phyloP scores from a whole-genome alignment of 2,888 invertebrate genomes.

The Apodemia hepburni region DNA sequence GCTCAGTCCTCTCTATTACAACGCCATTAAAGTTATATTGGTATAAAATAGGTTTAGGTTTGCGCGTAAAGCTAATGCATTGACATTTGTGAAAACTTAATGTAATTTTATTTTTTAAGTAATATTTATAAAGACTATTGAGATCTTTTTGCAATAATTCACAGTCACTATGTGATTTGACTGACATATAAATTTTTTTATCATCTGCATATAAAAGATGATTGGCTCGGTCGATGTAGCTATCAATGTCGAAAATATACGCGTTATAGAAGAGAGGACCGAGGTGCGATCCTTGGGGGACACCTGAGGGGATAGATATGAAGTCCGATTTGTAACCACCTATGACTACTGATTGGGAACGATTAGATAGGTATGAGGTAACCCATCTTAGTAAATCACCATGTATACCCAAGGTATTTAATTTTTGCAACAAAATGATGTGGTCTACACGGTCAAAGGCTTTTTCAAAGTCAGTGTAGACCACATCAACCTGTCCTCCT shows the following conservation, averaged over 20 bases:
- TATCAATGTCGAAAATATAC: not conserved
- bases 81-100: too few species aligned
- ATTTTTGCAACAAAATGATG: not conserved
- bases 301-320: not conserved
- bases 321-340: not conserved
- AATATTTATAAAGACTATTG: not conserved
- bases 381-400: constrained; percentile 3
- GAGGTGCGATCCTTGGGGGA: not conserved
- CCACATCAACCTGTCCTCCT: not conserved
- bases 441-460: constrained; percentile 4
- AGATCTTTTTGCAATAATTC: not conserved
- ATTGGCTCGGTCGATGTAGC: not conserved
- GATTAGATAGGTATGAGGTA: not conserved
- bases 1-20: too few species aligned
- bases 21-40: not conserved
- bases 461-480: constrained; percentile 2
- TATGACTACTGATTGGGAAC: not conserved
- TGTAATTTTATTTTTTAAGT: not conserved
- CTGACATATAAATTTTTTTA: not conserved
- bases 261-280: not conserved
- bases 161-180: not conserved
- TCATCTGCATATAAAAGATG: not conserved
- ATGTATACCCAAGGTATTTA: not conserved
- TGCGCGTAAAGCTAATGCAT: not conserved
- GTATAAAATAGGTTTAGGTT: not conserved